Base-by-base conservation (phyloP, 2,113 vertebrate species). In the Nannospalax galili region DNA sequence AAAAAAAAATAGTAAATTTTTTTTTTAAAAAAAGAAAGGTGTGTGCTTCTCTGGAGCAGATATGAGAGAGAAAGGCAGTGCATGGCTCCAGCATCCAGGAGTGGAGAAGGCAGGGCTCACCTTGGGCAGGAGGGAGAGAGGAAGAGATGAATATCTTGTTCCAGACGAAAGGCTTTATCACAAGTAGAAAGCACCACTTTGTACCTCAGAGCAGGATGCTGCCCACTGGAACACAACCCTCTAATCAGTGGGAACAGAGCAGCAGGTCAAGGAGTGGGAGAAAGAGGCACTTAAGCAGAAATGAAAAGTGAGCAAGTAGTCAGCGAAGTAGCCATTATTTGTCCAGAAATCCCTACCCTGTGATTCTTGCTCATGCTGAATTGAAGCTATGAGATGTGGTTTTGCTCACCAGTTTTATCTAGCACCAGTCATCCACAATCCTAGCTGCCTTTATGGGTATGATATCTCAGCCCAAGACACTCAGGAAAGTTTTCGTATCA, bases 321-420 rank as follows among this genome's bases (percentile, higher is more conserved):
- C 37, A 56, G 60, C 69, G 73, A 74, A 93, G 79, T 40, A 70
- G 0, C 42, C 73, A 82, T 72, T 81, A 52, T 35, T 92, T 35
- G 28, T 70, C 45, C 45, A 70, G 64, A 85, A 77, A 84, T 91
- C 42, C 79, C 64, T n/a, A 56, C 74, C 26, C 40, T 64, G 35
- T 32, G 17, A 75, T 81, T 95, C 86, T 91, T 62, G 85, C 19
- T 95, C n/a, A 62, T 93, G 62, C 64, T 91, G 87, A 94, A 82
- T 85, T 75, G 77, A 84, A 91, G 45, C 45, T 48, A 72, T 60
- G 40, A 89, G 45, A 58, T 90, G 72, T 70, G 52, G 37, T 67
- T 72, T 86, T 42, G 70, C 82, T 94, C 56, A 58, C n/a, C 30
- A 86, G 73, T 94, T 88, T 80, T 81, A 91, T n/a, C 73, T 88